Base-by-base conservation (phyloP, 2,797 vertebrate species). In the Melanotaenia nigrans region DNA sequence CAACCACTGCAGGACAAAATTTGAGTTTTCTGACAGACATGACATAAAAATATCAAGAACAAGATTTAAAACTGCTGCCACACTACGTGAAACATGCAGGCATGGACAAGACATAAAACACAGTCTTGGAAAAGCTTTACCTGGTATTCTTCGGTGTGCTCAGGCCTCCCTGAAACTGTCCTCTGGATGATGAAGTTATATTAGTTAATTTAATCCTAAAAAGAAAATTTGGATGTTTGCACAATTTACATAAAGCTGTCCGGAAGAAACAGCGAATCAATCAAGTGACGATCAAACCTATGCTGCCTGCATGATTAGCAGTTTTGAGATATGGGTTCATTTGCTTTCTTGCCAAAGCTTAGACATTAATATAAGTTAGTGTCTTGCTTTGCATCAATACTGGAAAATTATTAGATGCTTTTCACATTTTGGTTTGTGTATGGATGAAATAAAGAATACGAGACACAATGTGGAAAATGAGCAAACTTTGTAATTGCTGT, bases 41-140 rank as follows among this genome's bases (percentile, higher is more conserved):
- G 12, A 14, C 9, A 42, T 58, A 54, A 76, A 58, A 65, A 65
- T 42, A 49, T 68, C n/a, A 60, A 49, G 22, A 35, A 53, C 0
- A 67, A 60, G 73, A 70, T 33, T 57, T 38, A 65, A 57, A 68
- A 32, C 30, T 22, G 51, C 49, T 24, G 74, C 36, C 18, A 40
- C 30, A 69, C 45, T 63, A 40, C 54, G 35, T 28, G 61, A 59
- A 36, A 56, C 18, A 35, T 36, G 47, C 65, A 73, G 28, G 65
- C 9, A 55, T 22, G 40, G 51, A 58, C 9, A 28, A 68, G 58
- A 36, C 38, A 40, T 62, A 56, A 79, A 68, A 35, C 25, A 70
- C 35, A 30, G 32, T 22, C 28, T 28, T 30, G 14, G 47, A 61
- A 28, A 13, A 30, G 40, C 49, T 51, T 25, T 16, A 35, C 58